Evolutionary conservation across 2,797 vertebrate species (phyloP).

Genomic region (Galaxias olidus): DNA sequence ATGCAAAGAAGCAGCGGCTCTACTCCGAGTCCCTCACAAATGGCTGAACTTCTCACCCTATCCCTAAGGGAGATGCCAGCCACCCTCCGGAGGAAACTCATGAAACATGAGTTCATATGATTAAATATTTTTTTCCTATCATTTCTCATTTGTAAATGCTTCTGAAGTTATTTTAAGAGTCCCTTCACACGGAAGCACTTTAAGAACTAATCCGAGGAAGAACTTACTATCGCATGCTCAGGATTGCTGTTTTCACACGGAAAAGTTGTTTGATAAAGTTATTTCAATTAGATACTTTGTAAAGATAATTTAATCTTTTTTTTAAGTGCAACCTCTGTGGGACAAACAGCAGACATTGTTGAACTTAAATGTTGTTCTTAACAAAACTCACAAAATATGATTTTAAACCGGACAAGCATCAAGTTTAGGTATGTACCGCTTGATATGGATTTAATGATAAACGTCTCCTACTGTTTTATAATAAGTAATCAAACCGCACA

Average conservation of each 20-base stretch:
- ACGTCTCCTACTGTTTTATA: too few relatives aligned
- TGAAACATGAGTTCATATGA: too few relatives aligned
- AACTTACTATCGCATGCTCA: constrained; percentile 65
- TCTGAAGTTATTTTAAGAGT: constrained; percentile 70
- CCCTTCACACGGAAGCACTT: constrained; percentile 58
- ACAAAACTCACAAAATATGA: constrained; percentile 51
- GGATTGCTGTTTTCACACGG: constrained; percentile 58
- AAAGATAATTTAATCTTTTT: constrained; percentile 67
- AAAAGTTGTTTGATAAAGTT: constrained; percentile 72
- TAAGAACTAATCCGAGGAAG: constrained; percentile 65
- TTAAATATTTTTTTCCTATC: constrained; percentile 74
- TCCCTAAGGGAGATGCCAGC: too few relatives aligned
- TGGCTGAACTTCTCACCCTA: too few relatives aligned
- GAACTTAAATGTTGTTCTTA: constrained; percentile 56
- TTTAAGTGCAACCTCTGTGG: constrained; percentile 69
- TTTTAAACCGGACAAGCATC: constrained; percentile 52
- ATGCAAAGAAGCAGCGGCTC: too few relatives aligned
- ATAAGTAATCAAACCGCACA: too few relatives aligned
- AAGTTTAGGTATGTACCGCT: too few relatives aligned
- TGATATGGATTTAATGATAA: too few relatives aligned
- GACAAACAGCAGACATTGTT: constrained; percentile 60
- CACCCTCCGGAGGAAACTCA: too few relatives aligned
- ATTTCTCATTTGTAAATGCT: constrained; percentile 68
- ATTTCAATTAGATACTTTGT: constrained; percentile 71
- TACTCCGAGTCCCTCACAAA: too few relatives aligned